Evolutionary conservation across 2,888 invertebrate species (phyloP).

Genomic region (Drosophila helvetica): DNA sequence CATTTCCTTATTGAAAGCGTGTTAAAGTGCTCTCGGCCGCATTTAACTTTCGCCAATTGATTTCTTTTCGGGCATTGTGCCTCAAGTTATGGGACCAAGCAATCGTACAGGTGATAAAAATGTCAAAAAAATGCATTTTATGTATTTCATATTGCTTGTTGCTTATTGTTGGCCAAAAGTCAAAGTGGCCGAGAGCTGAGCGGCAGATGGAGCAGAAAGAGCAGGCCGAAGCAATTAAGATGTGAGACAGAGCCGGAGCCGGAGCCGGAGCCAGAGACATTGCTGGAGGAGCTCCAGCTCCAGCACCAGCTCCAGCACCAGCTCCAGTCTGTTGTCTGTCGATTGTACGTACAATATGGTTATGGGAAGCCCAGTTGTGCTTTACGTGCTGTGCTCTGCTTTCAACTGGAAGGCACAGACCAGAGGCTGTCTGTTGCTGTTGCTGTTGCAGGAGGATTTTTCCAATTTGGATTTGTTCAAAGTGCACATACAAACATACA

Average conservation of each 20-base stretch:
- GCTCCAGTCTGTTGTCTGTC: conserved; percentile 6
- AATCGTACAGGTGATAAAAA: conserved; percentile 46
- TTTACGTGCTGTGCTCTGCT: conserved; percentile 42
- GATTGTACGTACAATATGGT: conserved; percentile 58
- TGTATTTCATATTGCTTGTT: conserved; percentile 17
- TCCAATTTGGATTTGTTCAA: conserved; percentile 75
- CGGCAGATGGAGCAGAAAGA: background rate
- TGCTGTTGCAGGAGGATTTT: conserved; percentile 54
- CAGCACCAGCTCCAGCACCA: too few relatives aligned
- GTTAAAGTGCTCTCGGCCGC: conserved; percentile 35
- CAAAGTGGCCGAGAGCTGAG: too few relatives aligned
- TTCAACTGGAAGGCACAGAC: background rate
- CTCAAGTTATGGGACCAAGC: conserved; percentile 39
- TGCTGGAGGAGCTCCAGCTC: conserved; percentile 4
- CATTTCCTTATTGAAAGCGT: conserved; percentile 1
- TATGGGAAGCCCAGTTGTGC: conserved; percentile 48
- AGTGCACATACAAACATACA: conserved; percentile 51
- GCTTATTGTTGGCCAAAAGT: conserved; percentile 28
- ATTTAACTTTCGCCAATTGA: conserved; percentile 48
- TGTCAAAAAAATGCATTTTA: conserved; percentile 43
- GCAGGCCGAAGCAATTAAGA: conserved; percentile 57
- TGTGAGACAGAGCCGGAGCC: conserved; percentile 39
- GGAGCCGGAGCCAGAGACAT: background rate
- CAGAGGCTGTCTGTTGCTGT: too few relatives aligned
- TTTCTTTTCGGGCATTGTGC: conserved; percentile 31